Evolutionary conservation across 2,113 vertebrate genomes (phyloP).

Genomic region (Kryptolebias marmoratus): DNA sequence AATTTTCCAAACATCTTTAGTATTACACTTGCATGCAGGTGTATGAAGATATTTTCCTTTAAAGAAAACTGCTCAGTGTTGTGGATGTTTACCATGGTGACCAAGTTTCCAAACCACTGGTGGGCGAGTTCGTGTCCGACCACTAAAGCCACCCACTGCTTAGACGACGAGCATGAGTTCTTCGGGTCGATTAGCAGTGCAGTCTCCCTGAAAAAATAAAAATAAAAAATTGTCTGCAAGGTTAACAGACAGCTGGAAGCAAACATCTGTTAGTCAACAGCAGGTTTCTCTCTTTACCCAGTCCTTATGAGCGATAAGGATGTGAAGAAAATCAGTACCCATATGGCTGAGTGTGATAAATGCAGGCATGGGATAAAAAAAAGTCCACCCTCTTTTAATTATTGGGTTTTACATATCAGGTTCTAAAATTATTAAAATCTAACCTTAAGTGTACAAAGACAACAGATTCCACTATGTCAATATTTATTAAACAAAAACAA

Average conservation of each 20-base stretch:
- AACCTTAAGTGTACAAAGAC: too few relatives aligned
- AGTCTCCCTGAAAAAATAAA: slow-evolving; percentile 86
- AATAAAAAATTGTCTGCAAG: neutral
- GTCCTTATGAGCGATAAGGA: neutral
- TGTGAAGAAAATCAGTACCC: neutral
- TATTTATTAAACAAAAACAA: too few relatives aligned
- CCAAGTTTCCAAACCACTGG: slow-evolving; percentile 99
- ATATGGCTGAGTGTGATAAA: neutral
- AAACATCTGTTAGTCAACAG: neutral
- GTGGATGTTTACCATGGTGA: slow-evolving; percentile 91
- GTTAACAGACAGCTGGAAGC: slow-evolving; percentile 30
- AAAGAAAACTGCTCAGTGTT: neutral
- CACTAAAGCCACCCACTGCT: slow-evolving; percentile 98
- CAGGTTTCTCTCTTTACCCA: neutral
- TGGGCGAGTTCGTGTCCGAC: slow-evolving; percentile 98
- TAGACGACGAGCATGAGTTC: slow-evolving; percentile 96
- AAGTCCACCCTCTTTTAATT: too few relatives aligned
- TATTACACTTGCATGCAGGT: too few relatives aligned
- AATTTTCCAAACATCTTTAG: too few relatives aligned
- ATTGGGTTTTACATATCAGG: too few relatives aligned
- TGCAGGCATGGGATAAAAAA: too few relatives aligned
- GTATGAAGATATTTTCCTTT: too few relatives aligned
- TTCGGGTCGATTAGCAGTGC: slow-evolving; percentile 96
- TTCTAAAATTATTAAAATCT: too few relatives aligned
- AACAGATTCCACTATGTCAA: too few relatives aligned